phyloP scores from a whole-genome alignment of 2,888 invertebrate genomes.

The Hypomecis atomaria region DNA sequence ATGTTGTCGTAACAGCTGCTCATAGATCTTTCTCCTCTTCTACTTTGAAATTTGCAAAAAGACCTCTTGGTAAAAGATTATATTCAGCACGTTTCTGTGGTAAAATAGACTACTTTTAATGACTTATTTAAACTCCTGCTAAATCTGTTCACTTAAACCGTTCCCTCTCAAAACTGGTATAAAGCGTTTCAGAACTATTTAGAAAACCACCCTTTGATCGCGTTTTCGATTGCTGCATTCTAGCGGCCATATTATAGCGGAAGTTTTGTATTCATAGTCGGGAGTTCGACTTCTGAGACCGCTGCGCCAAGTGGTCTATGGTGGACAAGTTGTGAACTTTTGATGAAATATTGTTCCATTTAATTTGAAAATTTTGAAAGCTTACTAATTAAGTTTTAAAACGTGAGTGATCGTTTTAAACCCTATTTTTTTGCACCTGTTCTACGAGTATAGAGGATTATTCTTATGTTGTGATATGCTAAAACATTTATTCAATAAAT shows the following conservation, averaged over 20 bases:
- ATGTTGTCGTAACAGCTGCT: too few species aligned
- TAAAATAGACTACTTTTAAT: too few species aligned
- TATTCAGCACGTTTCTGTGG: too few species aligned
- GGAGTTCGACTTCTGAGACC: slow-evolving; percentile 33
- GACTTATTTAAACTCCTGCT: slow-evolving; percentile 1
- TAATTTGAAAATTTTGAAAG: not conserved
- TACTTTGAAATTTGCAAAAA: too few species aligned
- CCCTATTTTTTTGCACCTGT: not conserved
- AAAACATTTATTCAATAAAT: too few species aligned
- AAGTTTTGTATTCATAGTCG: slow-evolving; percentile 45
- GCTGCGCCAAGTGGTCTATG: slow-evolving; percentile 23
- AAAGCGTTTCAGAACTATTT: slow-evolving; percentile 67
- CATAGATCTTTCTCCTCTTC: too few species aligned
- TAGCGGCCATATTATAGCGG: slow-evolving; percentile 53
- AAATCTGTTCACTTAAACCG: slow-evolving; percentile 49
- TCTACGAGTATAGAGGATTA: too few species aligned
- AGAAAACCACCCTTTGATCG: slow-evolving; percentile 70
- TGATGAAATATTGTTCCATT: slow-evolving; percentile 24
- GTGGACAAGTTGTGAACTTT: slow-evolving; percentile 21
- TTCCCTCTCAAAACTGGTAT: slow-evolving; percentile 56
- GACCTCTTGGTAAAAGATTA: too few species aligned
- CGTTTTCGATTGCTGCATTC: slow-evolving; percentile 68
- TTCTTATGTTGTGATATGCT: too few species aligned
- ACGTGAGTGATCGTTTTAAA: not conserved
- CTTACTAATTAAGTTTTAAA: too few species aligned